phyloP scores from a whole-genome alignment of 2,113 vertebrate genomes.

The Terrapene triunguis region DNA sequence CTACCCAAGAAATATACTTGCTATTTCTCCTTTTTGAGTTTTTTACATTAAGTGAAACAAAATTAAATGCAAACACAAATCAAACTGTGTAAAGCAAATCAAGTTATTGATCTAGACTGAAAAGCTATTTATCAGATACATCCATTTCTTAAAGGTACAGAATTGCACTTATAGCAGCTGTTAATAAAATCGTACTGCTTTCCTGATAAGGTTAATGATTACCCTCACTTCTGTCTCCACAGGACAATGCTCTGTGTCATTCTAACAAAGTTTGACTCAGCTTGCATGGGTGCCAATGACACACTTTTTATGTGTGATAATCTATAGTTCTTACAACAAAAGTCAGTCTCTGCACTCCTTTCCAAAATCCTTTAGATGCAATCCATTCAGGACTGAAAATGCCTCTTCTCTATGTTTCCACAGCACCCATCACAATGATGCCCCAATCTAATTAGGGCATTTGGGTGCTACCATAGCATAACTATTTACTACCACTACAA shows the following conservation, averaged over 20 bases:
- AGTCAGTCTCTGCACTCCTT: neutral
- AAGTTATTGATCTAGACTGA: neutral
- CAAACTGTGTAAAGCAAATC: neutral
- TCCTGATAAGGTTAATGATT: neutral
- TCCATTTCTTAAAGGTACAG: neutral
- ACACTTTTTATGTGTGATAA: neutral
- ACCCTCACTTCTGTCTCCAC: neutral
- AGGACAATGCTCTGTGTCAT: neutral
- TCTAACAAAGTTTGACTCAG: neutral
- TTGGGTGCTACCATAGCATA: neutral
- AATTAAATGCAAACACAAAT: neutral
- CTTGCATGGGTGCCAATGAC: neutral
- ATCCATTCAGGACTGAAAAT: conserved; percentile 15
- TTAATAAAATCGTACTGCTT: neutral
- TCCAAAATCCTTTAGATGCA: neutral
- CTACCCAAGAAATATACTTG: neutral
- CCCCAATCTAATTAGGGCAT: neutral
- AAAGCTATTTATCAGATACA: neutral
- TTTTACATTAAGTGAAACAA: neutral
- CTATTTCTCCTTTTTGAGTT: neutral
- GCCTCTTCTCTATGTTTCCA: neutral
- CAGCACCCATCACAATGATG: conserved; percentile 1
- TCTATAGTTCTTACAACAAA: neutral
- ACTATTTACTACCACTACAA: neutral
- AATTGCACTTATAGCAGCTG: neutral